Conservation (phyloP, 2,888 invertebrate genomes). For the Melanargia galathea region DNA sequence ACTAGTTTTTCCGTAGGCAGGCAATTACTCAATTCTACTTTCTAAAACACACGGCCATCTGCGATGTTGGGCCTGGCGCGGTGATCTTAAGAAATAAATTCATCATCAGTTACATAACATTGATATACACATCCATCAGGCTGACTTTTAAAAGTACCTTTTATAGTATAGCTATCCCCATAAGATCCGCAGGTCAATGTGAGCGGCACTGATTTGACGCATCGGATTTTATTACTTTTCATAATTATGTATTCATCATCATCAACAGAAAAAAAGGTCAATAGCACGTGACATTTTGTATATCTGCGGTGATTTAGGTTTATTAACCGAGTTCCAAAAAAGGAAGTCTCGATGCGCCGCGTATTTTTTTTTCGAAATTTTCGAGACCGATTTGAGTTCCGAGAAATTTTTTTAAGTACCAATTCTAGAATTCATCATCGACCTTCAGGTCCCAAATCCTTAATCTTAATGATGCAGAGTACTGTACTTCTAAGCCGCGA, state of each 20-base stretch:
- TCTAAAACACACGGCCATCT: constrained; percentile 5
- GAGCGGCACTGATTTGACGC: neutral
- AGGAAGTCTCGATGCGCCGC: too few relatives aligned
- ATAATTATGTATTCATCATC: neutral
- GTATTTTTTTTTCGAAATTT: too few relatives aligned
- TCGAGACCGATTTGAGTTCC: too few relatives aligned
- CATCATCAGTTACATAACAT: constrained; percentile 8
- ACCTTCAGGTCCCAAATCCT: too few relatives aligned
- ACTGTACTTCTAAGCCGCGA: too few relatives aligned
- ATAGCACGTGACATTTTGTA: neutral
- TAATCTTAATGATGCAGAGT: too few relatives aligned
- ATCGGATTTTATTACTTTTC: neutral
- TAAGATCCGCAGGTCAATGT: constrained; percentile 10
- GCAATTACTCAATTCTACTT: neutral
- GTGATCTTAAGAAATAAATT: constrained; percentile 5
- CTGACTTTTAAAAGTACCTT: constrained; percentile 2
- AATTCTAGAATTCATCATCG: too few relatives aligned
- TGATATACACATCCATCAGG: neutral
- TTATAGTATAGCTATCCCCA: neutral
- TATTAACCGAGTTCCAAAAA: too few relatives aligned
- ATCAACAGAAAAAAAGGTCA: neutral
- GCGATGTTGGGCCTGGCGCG: neutral
- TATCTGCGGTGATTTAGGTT: too few relatives aligned
- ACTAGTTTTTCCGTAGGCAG: too few relatives aligned
- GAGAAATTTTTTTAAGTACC: too few relatives aligned